Conservation (phyloP, 2,797 vertebrate species). For the Ptychobarbus kaznakovi region DNA sequence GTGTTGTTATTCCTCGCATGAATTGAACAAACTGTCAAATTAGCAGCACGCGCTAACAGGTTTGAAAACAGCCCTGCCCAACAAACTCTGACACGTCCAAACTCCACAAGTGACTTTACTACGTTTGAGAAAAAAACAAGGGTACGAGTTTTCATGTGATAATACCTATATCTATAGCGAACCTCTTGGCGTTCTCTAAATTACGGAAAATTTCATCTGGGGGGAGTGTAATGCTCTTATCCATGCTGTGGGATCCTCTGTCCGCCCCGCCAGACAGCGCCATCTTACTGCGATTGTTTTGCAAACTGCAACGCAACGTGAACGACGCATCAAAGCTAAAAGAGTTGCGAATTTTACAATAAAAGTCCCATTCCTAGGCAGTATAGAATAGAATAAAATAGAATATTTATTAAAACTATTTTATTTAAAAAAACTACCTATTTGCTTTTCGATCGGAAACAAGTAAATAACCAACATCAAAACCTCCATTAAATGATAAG, state of each 20-base stretch:
- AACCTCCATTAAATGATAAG: neutral
- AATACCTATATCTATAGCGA: slow-evolving; percentile 97
- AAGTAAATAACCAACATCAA: neutral
- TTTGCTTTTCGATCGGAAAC: neutral
- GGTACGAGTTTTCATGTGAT: neutral
- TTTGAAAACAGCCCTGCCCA: slow-evolving; percentile 3
- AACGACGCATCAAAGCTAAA: neutral
- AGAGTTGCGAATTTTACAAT: neutral
- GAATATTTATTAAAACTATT: neutral
- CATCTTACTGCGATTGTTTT: slow-evolving; percentile 79
- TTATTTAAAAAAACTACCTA: too few species aligned
- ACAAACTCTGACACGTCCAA: slow-evolving; percentile 12
- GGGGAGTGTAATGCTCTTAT: slow-evolving; percentile 96
- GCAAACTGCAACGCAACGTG: neutral
- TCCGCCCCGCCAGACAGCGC: slow-evolving; percentile 84
- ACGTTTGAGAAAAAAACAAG: slow-evolving; percentile 4
- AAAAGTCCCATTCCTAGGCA: slow-evolving; percentile 13
- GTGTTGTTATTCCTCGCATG: neutral
- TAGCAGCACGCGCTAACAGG: slow-evolving; percentile 42
- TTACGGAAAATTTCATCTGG: slow-evolving; percentile 97
- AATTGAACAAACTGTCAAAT: slow-evolving; percentile 61
- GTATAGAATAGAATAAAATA: neutral
- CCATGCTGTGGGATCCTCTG: slow-evolving; percentile 83
- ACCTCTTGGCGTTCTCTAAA: slow-evolving; percentile 95
- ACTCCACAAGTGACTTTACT: slow-evolving; percentile 47